Evolutionary conservation across 2,888 invertebrate genomes (phyloP).

Genomic region (Lepidocyrtinus sp.): DNA sequence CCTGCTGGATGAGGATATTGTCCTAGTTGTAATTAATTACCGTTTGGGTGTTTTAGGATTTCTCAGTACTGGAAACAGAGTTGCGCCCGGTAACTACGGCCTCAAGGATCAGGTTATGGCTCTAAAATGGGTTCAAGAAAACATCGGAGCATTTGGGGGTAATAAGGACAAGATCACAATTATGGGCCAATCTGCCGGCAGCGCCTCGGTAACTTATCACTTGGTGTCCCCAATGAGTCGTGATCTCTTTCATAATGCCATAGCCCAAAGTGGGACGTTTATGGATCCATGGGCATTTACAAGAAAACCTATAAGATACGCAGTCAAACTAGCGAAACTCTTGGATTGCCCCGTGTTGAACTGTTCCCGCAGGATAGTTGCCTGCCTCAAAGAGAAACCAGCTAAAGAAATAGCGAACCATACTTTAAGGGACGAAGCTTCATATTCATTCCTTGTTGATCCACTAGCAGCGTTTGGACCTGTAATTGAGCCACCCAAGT

Average conservation of each 20-base stretch:
- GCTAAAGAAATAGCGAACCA: slow-evolving; percentile 9
- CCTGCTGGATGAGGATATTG: neutral
- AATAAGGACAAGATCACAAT: slow-evolving; percentile 17
- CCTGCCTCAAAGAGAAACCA: slow-evolving; percentile 34
- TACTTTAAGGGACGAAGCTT: neutral
- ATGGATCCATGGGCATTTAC: slow-evolving; percentile 40
- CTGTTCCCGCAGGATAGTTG: slow-evolving; percentile 23
- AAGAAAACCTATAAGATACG: slow-evolving; percentile 37
- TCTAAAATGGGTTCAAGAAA: slow-evolving; percentile 52
- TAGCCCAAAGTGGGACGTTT: neutral
- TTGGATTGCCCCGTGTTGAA: slow-evolving; percentile 28
- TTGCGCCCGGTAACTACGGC: neutral
- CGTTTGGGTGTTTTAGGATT: neutral
- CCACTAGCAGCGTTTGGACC: slow-evolving; percentile 59
- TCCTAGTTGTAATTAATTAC: neutral
- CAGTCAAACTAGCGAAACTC: slow-evolving; percentile 39
- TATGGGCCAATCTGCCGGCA: slow-evolving; percentile 45
- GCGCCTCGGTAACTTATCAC: slow-evolving; percentile 17
- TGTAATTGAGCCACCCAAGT: slow-evolving; percentile 29
- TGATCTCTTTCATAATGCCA: neutral
- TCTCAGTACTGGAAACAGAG: neutral
- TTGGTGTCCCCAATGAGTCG: slow-evolving; percentile 20
- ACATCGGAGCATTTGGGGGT: slow-evolving; percentile 31
- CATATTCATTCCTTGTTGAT: slow-evolving; percentile 42
- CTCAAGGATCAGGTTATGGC: slow-evolving; percentile 32